Evolutionary conservation across 1,140 invertebrate genomes (phyloP), one percentile per base, ranked within the genome.

Genomic region (Cotesia chilonis): DNA sequence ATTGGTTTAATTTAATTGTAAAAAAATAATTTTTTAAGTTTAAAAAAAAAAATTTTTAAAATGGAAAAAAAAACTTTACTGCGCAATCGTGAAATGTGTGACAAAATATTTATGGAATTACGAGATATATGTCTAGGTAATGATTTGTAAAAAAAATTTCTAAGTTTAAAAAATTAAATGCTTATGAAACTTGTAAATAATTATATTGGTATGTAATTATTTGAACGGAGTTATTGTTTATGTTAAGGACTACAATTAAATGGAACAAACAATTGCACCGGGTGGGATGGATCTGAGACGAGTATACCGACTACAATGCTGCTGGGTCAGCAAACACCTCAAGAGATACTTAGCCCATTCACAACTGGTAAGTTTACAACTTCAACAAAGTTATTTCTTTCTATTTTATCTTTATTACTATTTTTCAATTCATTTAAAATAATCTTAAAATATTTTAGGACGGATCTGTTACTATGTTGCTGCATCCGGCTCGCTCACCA

Each of bases 241-340:
- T 17, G 28, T 41, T 14, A 37, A 87, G 86, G 85, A 68, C 83
- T 87, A 81, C 83, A 88, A 77, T 83, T 88, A 52, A 88, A 88
- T 78, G 88, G 87, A 70, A 87, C 83, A 72, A 84, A 86, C 59
- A 85, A 86, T 72, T 86, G 84, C 68, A 81, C 83, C 73, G 87
- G 86, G 73, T 88, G 88, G 88, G 87, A 88, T 61, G 84, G 83
- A 77, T 86, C 87, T 14, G 85, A 87, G 71, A 79, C 81, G n/a
- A 87, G 80, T 77, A 79, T 87, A 76, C 85, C 83, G 38, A 87
- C 80, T 65, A 86, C 83, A 51, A 86, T 86, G 80, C 64, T 86
- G 76, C 72, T 87, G 71, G 84, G 85, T 73, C 85, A 85, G 74
- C 86, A 87, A 81, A 85, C 80, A 79, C 85, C 80, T 14, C 86